phyloP scores from a whole-genome alignment of 2,888 invertebrate genomes.

The Baronia brevicornis region DNA sequence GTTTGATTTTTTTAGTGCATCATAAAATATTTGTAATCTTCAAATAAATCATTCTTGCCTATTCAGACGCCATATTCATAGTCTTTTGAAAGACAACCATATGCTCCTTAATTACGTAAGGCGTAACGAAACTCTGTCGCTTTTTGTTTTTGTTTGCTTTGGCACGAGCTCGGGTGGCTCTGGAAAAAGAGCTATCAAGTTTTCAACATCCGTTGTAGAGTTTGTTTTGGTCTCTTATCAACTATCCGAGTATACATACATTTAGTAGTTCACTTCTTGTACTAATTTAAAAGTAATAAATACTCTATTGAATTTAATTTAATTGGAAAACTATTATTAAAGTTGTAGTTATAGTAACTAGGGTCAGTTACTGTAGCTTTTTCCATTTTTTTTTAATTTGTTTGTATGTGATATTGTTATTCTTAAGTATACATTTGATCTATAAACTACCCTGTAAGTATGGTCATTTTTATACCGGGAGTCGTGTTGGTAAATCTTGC shows the following conservation, averaged over 20 bases:
- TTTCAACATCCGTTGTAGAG: constrained; percentile 21
- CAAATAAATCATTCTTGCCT: constrained; percentile 14
- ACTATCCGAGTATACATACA: too few relatives aligned
- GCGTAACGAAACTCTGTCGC: constrained; percentile 26
- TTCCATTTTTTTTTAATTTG: constrained; percentile 9
- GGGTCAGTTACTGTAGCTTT: too few relatives aligned
- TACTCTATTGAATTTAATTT: too few relatives aligned
- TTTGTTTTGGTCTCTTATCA: constrained; percentile 3
- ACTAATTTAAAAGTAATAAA: too few relatives aligned
- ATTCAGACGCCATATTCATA: constrained; percentile 9
- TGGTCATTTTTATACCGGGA: constrained; percentile 31
- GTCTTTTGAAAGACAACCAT: constrained; percentile 24
- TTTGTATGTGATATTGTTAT: too few relatives aligned
- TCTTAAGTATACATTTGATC: too few relatives aligned
- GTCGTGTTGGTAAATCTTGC: constrained; percentile 23
- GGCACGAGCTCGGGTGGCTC: constrained; percentile 26
- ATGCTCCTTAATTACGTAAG: constrained; percentile 33
- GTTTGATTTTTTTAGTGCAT: constrained; percentile 7
- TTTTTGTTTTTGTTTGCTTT: constrained; percentile 36
- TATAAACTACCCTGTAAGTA: constrained; percentile 23
- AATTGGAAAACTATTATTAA: too few relatives aligned
- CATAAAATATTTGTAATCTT: constrained; percentile 9
- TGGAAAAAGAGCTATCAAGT: constrained; percentile 21
- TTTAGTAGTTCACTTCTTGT: too few relatives aligned
- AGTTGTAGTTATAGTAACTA: too few relatives aligned